phyloP scores from a whole-genome alignment of 2,113 vertebrate species.

The Rissa tridactyla region DNA sequence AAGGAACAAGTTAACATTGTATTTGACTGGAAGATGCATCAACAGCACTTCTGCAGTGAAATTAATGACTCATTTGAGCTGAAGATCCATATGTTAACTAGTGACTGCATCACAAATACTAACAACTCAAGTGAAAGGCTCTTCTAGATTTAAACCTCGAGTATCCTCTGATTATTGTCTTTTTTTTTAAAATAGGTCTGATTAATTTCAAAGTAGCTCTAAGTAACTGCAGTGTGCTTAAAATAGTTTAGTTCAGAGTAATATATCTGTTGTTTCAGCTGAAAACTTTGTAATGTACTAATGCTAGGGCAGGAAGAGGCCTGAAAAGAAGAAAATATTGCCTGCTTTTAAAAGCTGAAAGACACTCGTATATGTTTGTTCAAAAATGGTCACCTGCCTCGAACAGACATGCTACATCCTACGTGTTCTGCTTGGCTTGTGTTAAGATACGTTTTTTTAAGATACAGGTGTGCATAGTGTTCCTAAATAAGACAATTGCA shows the following conservation, averaged over 20 bases:
- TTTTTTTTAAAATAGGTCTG: neutral
- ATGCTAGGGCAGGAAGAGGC: neutral
- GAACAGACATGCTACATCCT: neutral
- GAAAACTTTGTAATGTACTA: neutral
- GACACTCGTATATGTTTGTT: neutral
- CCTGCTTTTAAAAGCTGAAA: neutral
- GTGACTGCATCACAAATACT: conserved; percentile 17
- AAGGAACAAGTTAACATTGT: conserved; percentile 48
- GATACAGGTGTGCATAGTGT: neutral
- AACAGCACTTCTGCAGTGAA: conserved; percentile 58
- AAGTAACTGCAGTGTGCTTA: neutral
- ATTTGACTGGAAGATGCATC: conserved; percentile 64
- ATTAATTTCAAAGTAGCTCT: neutral
- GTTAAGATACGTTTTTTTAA: neutral
- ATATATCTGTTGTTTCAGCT: neutral
- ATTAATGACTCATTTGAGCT: conserved; percentile 59
- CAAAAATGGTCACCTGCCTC: neutral
- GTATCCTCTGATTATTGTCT: neutral
- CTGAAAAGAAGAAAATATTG: neutral
- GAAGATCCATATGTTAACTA: conserved; percentile 61
- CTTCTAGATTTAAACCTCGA: conserved; percentile 19
- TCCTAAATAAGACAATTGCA: neutral
- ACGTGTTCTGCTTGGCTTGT: neutral
- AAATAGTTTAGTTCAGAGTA: neutral
- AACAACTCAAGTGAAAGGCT: conserved; percentile 38